These are phyloP conservation scores for Drymodes brunneopygia DNA, from an alignment of 2,113 vertebrate species.

Conservation along the genomic window DNA sequence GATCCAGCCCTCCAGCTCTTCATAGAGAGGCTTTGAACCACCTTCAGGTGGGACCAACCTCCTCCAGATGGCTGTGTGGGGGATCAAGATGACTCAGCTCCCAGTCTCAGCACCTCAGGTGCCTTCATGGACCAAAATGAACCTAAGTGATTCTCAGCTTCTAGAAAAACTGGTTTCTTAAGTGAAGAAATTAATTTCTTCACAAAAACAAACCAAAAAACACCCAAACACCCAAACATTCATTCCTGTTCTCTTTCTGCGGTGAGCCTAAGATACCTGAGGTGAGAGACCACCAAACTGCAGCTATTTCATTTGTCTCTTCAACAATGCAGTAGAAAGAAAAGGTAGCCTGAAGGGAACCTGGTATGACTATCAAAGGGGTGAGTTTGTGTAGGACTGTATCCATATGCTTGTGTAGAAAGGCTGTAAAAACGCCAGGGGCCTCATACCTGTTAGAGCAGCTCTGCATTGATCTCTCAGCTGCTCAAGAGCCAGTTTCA, in stretches of 20 bases:
- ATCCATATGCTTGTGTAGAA: rapidly evolving
- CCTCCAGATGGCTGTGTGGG: background rate
- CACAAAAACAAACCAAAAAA: background rate
- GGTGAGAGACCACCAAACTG: background rate
- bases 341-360: background rate
- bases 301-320: background rate
- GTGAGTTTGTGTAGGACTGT: background rate
- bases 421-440: background rate
- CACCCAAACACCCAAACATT: background rate
- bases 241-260: background rate
- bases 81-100: background rate
- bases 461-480: background rate
- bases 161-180: background rate
- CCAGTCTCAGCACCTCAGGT: background rate
- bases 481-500: background rate
- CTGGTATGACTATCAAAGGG: background rate
- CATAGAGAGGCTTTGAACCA: background rate
- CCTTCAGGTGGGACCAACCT: background rate
- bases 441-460: background rate
- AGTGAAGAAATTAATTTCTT: background rate
- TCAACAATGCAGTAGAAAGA: background rate
- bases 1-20: background rate
- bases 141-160: background rate
- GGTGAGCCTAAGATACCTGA: background rate
- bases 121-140: background rate